These are phyloP conservation scores for Beris chalybata DNA, from an alignment of 2,888 invertebrate species.

Conservation along the genomic window DNA sequence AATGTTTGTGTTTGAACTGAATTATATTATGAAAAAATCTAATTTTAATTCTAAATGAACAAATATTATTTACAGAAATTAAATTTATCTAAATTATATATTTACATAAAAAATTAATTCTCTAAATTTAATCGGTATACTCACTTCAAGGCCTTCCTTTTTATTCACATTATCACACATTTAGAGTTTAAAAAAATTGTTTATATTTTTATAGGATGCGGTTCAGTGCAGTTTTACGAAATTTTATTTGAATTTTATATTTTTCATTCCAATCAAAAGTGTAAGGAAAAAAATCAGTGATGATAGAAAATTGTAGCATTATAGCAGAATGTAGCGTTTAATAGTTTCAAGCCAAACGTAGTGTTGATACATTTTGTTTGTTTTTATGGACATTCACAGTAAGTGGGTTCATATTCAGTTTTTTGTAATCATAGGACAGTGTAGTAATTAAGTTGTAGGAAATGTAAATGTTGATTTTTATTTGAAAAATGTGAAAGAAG, in stretches of 20 bases:
- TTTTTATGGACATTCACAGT: no score
- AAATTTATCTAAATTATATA: background rate
- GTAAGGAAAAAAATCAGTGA: no score
- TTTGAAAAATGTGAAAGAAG: no score
- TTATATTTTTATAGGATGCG: background rate
- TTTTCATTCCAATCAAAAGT: background rate
- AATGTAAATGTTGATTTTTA: no score
- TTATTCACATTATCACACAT: constrained; percentile 15
- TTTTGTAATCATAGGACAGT: no score
- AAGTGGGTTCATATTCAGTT: no score
- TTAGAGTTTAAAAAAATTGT: constrained; percentile 9
- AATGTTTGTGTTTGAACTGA: no score
- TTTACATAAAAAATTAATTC: background rate
- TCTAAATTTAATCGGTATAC: constrained; percentile 39
- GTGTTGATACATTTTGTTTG: no score
- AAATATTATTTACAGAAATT: background rate
- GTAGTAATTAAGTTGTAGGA: no score
- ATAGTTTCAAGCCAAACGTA: no score
- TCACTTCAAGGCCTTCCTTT: constrained; percentile 48
- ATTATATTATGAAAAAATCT: background rate
- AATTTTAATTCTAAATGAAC: background rate
- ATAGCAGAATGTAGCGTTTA: no score
- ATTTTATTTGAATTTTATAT: background rate
- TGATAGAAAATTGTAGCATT: no score
- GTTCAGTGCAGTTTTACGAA: background rate